Conservation (phyloP, 2,113 vertebrate species). For the Pelecanoides urinatrix region DNA sequence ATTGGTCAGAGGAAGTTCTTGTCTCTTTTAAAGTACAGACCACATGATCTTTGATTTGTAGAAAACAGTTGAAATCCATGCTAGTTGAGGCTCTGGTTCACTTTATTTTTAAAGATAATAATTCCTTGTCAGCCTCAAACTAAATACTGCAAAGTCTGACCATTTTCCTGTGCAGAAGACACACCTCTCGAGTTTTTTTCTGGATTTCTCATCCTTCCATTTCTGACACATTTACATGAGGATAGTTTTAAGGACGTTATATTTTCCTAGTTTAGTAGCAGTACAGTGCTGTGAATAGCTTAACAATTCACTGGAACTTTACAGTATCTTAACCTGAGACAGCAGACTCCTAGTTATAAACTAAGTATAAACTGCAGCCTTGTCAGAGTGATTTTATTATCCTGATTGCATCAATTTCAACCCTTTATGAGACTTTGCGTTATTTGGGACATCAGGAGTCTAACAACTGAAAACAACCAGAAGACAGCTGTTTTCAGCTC, state of each 20-base stretch:
- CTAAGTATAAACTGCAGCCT: background rate
- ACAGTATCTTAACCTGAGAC: slow-evolving; percentile 21
- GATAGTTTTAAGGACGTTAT: slow-evolving; percentile 29
- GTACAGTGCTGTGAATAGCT: slow-evolving; percentile 10
- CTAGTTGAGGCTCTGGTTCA: background rate
- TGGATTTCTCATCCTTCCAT: slow-evolving; percentile 9
- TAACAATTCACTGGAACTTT: slow-evolving; percentile 21
- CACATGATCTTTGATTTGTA: background rate
- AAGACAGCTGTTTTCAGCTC: slow-evolving; percentile 40
- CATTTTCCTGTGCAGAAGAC: background rate
- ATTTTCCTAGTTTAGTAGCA: slow-evolving; percentile 25
- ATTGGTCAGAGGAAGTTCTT: background rate
- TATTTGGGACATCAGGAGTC: slow-evolving; percentile 39
- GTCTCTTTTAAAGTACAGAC: background rate
- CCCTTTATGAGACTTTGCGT: background rate
- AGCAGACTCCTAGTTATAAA: slow-evolving; percentile 45
- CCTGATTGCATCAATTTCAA: slow-evolving; percentile 6
- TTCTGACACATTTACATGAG: slow-evolving; percentile 10
- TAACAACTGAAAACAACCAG: slow-evolving; percentile 33
- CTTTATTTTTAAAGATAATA: background rate
- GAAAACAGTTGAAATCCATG: background rate
- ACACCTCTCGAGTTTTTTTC: background rate
- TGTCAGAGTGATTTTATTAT: slow-evolving; percentile 5
- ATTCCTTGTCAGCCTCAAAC: background rate
- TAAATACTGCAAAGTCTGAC: background rate